phyloP scores from a whole-genome alignment of 2,797 vertebrate genomes.

The Mormyrus hasselquistii region DNA sequence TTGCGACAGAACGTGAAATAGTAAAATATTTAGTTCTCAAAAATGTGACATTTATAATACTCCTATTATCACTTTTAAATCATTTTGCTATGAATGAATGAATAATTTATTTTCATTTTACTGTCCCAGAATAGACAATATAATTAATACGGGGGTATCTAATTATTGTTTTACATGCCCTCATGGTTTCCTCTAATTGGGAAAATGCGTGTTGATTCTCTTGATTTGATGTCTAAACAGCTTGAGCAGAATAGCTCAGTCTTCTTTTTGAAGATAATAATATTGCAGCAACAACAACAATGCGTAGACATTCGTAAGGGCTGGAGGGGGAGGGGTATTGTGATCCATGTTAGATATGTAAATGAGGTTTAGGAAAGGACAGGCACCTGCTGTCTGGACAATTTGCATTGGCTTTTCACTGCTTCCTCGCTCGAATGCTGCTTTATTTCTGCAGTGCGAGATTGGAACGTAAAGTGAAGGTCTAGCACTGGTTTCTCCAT shows the following conservation, averaged over 20 bases:
- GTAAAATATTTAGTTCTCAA: neutral
- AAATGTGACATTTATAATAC: neutral
- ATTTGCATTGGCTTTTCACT: constrained; percentile 45
- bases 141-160: constrained; percentile 1
- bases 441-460: constrained; percentile 40
- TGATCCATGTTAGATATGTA: constrained; percentile 64
- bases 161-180: neutral
- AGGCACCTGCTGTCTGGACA: constrained; percentile 65
- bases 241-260: neutral
- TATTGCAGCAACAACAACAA: constrained; percentile 20
- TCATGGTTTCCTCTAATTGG: neutral
- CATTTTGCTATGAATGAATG: constrained; percentile 4
- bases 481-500: constrained; percentile 33
- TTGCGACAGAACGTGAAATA: neutral
- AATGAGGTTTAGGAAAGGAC: constrained; percentile 53
- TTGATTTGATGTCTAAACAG: neutral
- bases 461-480: constrained; percentile 41
- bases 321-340: constrained; percentile 42
- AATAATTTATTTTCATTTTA: constrained; percentile 3
- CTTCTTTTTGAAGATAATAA: neutral
- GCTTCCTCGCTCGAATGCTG: constrained; percentile 47
- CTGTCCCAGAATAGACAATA: neutral
- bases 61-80: neutral
- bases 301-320: constrained; percentile 12
- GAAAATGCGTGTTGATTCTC: neutral